Evolutionary conservation across 2,888 invertebrate genomes (phyloP).

Genomic region (Fabriciana adippe): DNA sequence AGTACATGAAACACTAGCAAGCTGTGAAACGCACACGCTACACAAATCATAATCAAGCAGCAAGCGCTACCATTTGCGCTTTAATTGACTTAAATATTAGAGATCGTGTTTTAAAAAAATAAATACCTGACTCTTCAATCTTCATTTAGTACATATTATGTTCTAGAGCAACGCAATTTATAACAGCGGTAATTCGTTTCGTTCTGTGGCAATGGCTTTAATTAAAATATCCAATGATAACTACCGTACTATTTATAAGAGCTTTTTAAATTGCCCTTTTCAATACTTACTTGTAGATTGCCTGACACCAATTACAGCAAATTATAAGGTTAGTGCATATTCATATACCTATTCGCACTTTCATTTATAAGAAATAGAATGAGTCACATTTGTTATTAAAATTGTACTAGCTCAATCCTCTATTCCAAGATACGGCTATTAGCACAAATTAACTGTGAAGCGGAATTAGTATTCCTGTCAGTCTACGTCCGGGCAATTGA

Average conservation of each 20-base stretch:
- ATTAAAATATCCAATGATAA: conserved; percentile 31
- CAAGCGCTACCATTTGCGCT: background rate
- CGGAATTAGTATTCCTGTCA: conserved; percentile 36
- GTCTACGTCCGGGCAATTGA: conserved; percentile 42
- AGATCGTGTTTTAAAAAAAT: background rate
- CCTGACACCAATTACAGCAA: conserved; percentile 28
- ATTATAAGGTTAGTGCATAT: conserved; percentile 25
- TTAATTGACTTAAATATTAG: background rate
- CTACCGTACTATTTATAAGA: conserved; percentile 28
- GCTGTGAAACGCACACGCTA: background rate
- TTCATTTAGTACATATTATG: conserved; percentile 24
- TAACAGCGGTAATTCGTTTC: conserved; percentile 28
- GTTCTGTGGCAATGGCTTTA: conserved; percentile 25
- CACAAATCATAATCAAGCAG: too few relatives aligned
- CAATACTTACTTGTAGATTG: conserved; percentile 27
- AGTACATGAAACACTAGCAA: background rate
- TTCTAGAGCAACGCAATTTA: conserved; percentile 22
- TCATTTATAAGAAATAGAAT: conserved; percentile 21
- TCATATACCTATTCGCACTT: conserved; percentile 12
- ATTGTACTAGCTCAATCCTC: conserved; percentile 25
- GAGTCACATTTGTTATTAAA: conserved; percentile 5
- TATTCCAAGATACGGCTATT: conserved; percentile 31
- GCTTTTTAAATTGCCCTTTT: conserved; percentile 26
- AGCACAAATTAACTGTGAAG: conserved; percentile 36
- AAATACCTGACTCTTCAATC: conserved; percentile 13